Percentiles rank a stretch among this genome's conserved stretches.
Evolutionary conservation across 2,888 invertebrate species (phyloP).

Genomic region (Eupsilia transversa): DNA sequence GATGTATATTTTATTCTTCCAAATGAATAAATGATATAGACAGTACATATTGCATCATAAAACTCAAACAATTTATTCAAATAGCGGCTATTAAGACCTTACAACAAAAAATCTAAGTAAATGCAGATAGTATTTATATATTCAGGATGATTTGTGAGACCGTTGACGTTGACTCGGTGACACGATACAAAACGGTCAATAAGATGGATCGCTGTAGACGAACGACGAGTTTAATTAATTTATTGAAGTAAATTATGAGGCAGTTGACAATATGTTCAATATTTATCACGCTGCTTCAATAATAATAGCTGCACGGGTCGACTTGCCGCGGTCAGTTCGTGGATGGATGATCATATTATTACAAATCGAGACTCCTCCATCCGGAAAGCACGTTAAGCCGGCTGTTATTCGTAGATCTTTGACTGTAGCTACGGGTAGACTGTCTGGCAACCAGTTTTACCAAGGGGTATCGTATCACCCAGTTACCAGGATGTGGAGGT

Average conservation of each 20-base stretch:
- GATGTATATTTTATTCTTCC: neutral
- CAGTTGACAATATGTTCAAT: conserved; percentile 3
- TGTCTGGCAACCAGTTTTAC: too few relatives aligned
- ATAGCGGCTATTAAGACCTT: neutral
- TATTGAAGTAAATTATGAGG: neutral
- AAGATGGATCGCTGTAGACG: neutral
- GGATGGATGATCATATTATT: too few relatives aligned
- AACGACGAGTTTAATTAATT: neutral
- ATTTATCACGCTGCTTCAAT: neutral
- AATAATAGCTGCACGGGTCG: too few relatives aligned
- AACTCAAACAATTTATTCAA: conserved; percentile 22
- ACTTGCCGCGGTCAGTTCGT: too few relatives aligned
- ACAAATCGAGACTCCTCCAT: too few relatives aligned
- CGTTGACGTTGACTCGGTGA: neutral
- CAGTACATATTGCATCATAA: conserved; percentile 3
- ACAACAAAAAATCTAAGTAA: conserved; percentile 4
- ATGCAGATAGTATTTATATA: conserved; percentile 38
- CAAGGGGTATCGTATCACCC: too few relatives aligned
- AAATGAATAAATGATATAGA: conserved; percentile 13
- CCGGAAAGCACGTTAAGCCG: too few relatives aligned
- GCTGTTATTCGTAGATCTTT: too few relatives aligned
- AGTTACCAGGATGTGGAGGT: too few relatives aligned
- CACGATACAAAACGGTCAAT: conserved; percentile 25
- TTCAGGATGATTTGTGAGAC: conserved; percentile 42
- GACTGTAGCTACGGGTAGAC: too few relatives aligned